Evolutionary conservation across 2,113 vertebrate species (phyloP).

Genomic region (Natator depressus): DNA sequence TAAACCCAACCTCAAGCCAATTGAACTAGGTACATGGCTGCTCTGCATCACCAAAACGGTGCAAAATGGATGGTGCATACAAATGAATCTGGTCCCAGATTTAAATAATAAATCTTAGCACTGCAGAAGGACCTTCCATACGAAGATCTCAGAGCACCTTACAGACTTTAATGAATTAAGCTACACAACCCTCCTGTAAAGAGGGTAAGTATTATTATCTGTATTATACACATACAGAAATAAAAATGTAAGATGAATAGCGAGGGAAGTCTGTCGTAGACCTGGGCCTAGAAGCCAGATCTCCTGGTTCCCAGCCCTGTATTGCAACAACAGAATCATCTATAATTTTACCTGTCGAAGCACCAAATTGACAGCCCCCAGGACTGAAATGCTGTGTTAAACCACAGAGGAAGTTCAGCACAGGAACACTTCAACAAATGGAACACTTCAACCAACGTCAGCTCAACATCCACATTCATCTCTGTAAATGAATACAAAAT

Average conservation of each 20-base stretch:
- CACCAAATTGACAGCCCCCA: constrained; percentile 46
- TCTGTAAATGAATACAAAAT: neutral
- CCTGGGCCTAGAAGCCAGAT: constrained; percentile 31
- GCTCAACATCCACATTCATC: neutral
- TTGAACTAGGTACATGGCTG: constrained; percentile 53
- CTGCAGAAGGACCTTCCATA: constrained; percentile 66
- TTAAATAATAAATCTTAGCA: constrained; percentile 75
- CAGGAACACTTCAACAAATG: neutral
- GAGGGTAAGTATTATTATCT: constrained; percentile 66
- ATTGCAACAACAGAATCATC: constrained; percentile 19
- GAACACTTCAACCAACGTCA: neutral
- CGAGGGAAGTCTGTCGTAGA: constrained; percentile 64
- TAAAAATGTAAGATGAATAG: constrained; percentile 68
- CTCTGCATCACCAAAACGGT: constrained; percentile 63
- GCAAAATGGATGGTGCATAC: constrained; percentile 68
- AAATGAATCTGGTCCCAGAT: constrained; percentile 70
- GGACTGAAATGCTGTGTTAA: constrained; percentile 29
- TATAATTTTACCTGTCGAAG: constrained; percentile 41
- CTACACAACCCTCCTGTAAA: constrained; percentile 32
- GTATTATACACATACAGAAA: constrained; percentile 70
- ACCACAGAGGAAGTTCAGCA: neutral
- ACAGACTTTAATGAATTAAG: constrained; percentile 74
- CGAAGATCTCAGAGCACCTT: constrained; percentile 68
- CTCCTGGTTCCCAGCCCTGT: constrained; percentile 24
- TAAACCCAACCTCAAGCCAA: constrained; percentile 49